These are phyloP conservation scores for Bombus huntii DNA, from an alignment of 1,140 invertebrate species.

Conservation along the genomic window DNA sequence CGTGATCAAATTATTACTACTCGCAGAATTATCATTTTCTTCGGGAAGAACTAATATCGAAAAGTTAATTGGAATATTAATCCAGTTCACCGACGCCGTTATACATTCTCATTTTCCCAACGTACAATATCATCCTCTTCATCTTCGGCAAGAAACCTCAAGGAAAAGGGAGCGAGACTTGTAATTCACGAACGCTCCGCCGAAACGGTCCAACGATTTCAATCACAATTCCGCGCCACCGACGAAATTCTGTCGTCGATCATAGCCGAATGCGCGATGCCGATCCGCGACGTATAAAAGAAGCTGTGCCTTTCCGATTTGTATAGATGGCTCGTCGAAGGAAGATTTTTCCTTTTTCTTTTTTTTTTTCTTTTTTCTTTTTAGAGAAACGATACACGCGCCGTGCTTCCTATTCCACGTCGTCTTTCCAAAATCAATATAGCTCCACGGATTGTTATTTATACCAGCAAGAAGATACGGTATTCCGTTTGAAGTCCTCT, in stretches of 20 bases:
- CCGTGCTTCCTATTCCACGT: background rate
- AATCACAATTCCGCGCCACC: conserved; percentile 34
- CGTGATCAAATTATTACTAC: no score
- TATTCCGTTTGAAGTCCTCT: conserved; percentile 69
- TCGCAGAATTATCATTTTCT: background rate
- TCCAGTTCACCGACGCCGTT: background rate
- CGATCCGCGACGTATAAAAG: conserved; percentile 39
- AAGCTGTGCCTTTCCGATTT: background rate
- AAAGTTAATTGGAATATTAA: conserved; percentile 4
- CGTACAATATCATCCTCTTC: background rate
- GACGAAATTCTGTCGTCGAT: conserved; percentile 47
- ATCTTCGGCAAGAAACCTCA: background rate
- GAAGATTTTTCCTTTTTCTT: background rate
- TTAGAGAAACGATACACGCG: conserved; percentile 38
- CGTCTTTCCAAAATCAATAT: conserved; percentile 64
- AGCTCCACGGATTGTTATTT: conserved; percentile 66
- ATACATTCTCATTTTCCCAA: background rate
- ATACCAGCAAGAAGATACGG: conserved; percentile 57
- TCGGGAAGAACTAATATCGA: no score
- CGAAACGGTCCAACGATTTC: conserved; percentile 29
- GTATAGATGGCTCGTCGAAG: background rate
- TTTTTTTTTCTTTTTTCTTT: background rate
- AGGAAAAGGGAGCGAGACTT: background rate
- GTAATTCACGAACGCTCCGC: conserved; percentile 30
- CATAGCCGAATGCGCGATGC: conserved; percentile 4